phyloP scores from a whole-genome alignment of 1,140 invertebrate genomes.

The Bombus pyrosoma region DNA sequence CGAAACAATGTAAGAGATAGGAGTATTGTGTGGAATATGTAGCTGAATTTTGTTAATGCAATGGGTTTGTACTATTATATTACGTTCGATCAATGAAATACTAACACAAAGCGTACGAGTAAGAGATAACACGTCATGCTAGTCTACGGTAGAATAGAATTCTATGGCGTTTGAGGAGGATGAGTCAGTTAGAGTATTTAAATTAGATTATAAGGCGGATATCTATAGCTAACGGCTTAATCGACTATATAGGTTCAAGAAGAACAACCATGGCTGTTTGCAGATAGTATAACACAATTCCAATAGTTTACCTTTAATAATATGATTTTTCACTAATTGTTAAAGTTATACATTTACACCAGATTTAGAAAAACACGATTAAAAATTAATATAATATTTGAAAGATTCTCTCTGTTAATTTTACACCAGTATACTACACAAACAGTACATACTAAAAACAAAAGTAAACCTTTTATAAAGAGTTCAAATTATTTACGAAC shows the following conservation, averaged over 20 bases:
- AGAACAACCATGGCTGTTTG: not conserved
- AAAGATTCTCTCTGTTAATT: not conserved
- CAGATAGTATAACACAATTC: not conserved
- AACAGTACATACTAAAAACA: not conserved
- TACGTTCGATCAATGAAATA: conserved; percentile 17
- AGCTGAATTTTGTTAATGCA: not conserved
- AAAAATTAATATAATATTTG: not conserved
- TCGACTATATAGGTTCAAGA: not conserved
- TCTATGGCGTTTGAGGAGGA: not conserved
- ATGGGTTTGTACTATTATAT: not conserved
- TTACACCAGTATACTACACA: not conserved
- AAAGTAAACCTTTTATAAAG: not conserved
- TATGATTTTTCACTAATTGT: not conserved
- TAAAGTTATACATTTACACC: not conserved
- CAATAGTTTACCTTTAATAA: not conserved
- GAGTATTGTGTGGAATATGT: not conserved
- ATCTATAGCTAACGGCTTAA: not conserved
- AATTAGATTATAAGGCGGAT: not conserved
- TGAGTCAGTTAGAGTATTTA: not conserved
- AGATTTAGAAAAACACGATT: not conserved
- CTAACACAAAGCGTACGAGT: not conserved
- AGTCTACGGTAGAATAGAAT: not conserved
- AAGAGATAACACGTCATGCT: conserved; percentile 22
- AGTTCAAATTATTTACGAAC: not conserved
- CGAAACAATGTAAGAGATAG: not conserved